Base-by-base conservation (phyloP, 2,797 vertebrate genomes). In the Myripristis jacobus region DNA sequence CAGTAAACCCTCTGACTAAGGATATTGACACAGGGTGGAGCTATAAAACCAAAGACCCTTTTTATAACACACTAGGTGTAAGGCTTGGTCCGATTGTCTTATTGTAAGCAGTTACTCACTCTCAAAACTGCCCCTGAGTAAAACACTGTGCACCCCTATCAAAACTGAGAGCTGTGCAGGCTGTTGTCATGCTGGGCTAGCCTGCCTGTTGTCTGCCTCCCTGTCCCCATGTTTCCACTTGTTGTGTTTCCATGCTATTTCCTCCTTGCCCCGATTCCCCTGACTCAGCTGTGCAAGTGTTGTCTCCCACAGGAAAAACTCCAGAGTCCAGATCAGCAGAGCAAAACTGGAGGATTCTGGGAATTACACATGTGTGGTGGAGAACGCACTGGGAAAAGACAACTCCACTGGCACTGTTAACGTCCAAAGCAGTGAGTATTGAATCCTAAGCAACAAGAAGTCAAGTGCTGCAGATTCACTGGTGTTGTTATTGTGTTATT, bases 291-390 rank as follows among this genome's bases (percentile, higher is more conserved):
- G 67, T 87, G 82, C 25, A 24, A 89, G 71, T 87, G 82, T 85
- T 91, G 77, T 91, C 87, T 90, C 77, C 87, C 83, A 73, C 92
- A 99, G 97, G 95, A 98, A 96, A 95, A 95, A 95, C 95, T 98
- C 97, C 90, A 96, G 93, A 93, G 94, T 99, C 84, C 96, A 96
- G 92, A 97, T 99, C 94, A 96, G 86, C 93, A 96, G 90, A 90
- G 96, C 97, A 88, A 96, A 95, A 92, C 91, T 95, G 82, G 95
- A 96, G 91, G 96, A 99, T 77, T 96, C 96, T 90, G 97, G 97
- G 89, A 98, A 98, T 93, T 99, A 99, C 83, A 96, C 95, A 79
- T 99, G 97, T 69, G 96, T 98, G 92, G 97, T 96, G 22, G 95
- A 97, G 93, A 99, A 98, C 89, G 43, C 82, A 77, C 92, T 95